Conservation (phyloP, 1,140 invertebrate species). For the Hermatobates lingyangjiaoensis region DNA sequence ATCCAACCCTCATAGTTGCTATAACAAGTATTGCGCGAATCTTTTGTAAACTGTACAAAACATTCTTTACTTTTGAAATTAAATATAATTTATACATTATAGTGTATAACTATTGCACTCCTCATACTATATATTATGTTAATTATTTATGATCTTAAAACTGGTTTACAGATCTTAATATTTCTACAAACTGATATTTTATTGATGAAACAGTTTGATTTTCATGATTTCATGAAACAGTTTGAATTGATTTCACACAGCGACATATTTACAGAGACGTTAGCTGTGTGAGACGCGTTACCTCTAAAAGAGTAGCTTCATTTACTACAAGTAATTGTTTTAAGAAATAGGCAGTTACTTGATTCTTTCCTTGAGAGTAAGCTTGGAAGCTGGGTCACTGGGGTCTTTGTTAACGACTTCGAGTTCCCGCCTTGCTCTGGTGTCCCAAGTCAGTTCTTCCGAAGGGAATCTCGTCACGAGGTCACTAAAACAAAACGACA, state of each 20-base stretch:
- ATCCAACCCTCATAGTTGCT: too few relatives aligned
- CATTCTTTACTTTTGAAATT: too few relatives aligned
- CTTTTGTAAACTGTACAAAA: too few relatives aligned
- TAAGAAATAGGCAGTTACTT: slow-evolving; percentile 4
- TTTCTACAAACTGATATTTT: background rate
- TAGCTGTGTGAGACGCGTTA: background rate
- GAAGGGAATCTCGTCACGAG: slow-evolving; percentile 7
- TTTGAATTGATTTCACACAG: background rate
- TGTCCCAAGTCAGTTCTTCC: slow-evolving; percentile 30
- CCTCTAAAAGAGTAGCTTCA: background rate
- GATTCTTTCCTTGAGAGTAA: slow-evolving; percentile 7
- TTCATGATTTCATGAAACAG: background rate
- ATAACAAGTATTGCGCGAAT: too few relatives aligned
- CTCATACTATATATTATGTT: too few relatives aligned
- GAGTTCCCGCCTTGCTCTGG: slow-evolving; percentile 30
- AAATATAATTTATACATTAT: too few relatives aligned
- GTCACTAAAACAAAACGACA: slow-evolving; percentile 2
- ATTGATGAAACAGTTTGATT: background rate
- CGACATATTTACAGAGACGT: background rate
- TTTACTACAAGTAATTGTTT: too few relatives aligned
- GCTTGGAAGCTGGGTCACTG: slow-evolving; percentile 18
- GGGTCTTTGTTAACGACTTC: slow-evolving; percentile 12
- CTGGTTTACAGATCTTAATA: too few relatives aligned
- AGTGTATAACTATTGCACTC: too few relatives aligned
- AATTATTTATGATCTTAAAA: too few relatives aligned